These are phyloP conservation scores for Chaetura pelagica DNA, from an alignment of 2,113 vertebrate species.

Conservation along the genomic window DNA sequence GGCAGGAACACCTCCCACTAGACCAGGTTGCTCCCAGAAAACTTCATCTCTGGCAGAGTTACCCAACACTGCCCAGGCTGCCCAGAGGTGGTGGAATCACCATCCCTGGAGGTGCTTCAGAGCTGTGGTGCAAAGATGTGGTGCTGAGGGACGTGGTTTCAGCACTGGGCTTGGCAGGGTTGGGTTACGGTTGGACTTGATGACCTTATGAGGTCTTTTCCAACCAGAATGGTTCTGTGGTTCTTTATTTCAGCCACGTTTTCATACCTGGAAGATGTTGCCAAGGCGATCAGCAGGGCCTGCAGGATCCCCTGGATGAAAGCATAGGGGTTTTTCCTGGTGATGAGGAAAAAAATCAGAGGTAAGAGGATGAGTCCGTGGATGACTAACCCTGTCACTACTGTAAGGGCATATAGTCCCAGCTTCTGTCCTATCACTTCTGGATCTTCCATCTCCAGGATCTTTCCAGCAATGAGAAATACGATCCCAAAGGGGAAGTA, in stretches of 20 bases:
- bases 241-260: rapidly evolving
- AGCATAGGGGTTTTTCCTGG: conserved; percentile 84
- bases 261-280: conserved; percentile 87
- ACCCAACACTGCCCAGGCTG: too few species aligned
- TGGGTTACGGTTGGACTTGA: too few species aligned
- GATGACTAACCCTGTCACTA: conserved; percentile 82
- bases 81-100: too few species aligned
- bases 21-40: too few species aligned
- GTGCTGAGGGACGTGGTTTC: too few species aligned
- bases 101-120: too few species aligned
- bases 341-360: conserved; percentile 82
- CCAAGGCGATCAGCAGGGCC: conserved; percentile 88
- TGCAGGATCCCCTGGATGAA: conserved; percentile 87
- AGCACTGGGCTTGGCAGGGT: too few species aligned
- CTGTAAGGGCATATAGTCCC: conserved; percentile 87
- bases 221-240: too few species aligned
- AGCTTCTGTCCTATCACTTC: conserved; percentile 81
- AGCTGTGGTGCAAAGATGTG: too few species aligned
- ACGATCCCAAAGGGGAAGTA: conserved; percentile 92
- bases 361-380: conserved; percentile 84
- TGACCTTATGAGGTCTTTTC: too few species aligned
- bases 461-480: conserved; percentile 89
- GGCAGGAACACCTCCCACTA: too few species aligned
- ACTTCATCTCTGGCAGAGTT: too few species aligned
- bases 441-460: conserved; percentile 89